Base-by-base conservation (phyloP, 2,888 invertebrate genomes). In the Salpingus planirostris region DNA sequence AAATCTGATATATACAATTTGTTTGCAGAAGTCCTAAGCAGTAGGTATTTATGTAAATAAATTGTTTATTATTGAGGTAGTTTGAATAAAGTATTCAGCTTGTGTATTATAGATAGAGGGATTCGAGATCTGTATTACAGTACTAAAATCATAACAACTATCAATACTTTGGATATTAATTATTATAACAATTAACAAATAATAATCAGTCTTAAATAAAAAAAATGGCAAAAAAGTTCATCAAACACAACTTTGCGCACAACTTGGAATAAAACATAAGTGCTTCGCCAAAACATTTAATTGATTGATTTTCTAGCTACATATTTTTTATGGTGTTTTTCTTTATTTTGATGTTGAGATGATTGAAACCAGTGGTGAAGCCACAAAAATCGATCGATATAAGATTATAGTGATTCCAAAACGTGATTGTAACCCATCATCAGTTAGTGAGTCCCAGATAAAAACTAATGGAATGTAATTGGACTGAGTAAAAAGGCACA, bases 201-300 rank as follows among this genome's bases (percentile, higher is more conserved):
- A 48, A 55, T 57, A 57, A 57, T 64, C 63, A 64, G 63, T 64
- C 63, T 64, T 58, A 62, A 62, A 62, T 54, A 53, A 62, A n/a
- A n/a, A n/a, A 62, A 64, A 57, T 63, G 64, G 63, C 62, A 59
- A 55, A 50, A 44, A 42, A 41, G 49, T n/a, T n/a, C n/a, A n/a
- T n/a, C n/a, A n/a, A n/a, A 52, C 46, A 50, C 50, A 51, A 52
- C 46, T 42, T 34, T 18, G n/a, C 15, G 11, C 11, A 24, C 29
- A 33, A 29, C 27, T 31, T 29, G 36, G 28, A 31, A 35, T 35
- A 12, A 31, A 31, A 28, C 30, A 6, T 18, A 24, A 8, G 23
- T n/a, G n/a, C n/a, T n/a, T 8, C 15, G 27, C 27, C 27, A 27
- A n/a, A 27, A 14, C 27, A 8, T 27, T n/a, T n/a, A n/a, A n/a